A percentile compares a stretch with the other conserved stretches of the same genome.
phyloP scores from a whole-genome alignment of 2,113 vertebrate species.

The Pogona vitticeps region DNA sequence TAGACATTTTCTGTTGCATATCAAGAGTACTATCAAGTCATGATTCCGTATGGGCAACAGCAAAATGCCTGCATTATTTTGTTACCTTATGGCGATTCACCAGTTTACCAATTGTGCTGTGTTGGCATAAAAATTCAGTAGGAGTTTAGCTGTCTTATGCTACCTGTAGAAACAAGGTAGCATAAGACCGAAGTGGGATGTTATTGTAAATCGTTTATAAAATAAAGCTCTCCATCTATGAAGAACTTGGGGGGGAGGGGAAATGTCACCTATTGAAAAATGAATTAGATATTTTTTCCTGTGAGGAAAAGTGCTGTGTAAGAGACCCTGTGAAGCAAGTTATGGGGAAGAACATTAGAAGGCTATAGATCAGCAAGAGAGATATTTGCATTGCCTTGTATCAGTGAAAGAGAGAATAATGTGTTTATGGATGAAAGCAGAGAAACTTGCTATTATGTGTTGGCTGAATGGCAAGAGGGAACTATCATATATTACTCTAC shows the following conservation, averaged over 20 bases:
- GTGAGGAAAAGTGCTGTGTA: neutral
- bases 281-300: neutral
- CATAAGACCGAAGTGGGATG: conserved; percentile 15
- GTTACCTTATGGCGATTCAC: too few relatives aligned
- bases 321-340: neutral
- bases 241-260: neutral
- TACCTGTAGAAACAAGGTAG: neutral
- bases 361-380: neutral
- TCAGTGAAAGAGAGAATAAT: neutral
- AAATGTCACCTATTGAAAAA: neutral
- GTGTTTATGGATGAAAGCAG: conserved; percentile 7
- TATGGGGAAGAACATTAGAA: too few relatives aligned
- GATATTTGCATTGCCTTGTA: neutral
- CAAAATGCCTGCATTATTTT: too few relatives aligned
- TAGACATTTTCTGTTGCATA: too few relatives aligned
- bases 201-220: neutral
- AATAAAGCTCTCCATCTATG: conserved; percentile 28
- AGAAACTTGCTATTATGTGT: neutral
- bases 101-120: too few relatives aligned
- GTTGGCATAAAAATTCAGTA: too few relatives aligned
- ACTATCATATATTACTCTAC: rapidly evolving
- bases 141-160: too few relatives aligned
- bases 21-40: too few relatives aligned
- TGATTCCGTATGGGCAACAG: too few relatives aligned
- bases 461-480: neutral